Percentiles rank a stretch among this genome's conserved stretches.
phyloP scores from a whole-genome alignment of 2,113 vertebrate species.

The Epinephelus lanceolatus region DNA sequence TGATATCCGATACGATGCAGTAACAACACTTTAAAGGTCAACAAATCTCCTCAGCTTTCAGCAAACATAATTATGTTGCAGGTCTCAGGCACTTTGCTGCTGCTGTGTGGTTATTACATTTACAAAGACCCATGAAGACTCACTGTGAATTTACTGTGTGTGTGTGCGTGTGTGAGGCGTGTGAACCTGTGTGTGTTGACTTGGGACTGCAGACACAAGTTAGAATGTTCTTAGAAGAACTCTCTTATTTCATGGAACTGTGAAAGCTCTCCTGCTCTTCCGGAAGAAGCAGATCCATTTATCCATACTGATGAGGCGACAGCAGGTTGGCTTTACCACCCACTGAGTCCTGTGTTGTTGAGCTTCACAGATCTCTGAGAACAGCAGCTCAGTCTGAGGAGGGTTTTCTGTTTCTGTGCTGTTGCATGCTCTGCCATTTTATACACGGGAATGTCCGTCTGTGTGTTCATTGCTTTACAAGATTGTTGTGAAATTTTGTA shows the following conservation, averaged over 20 bases:
- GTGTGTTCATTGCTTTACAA: not conserved
- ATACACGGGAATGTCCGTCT: not conserved
- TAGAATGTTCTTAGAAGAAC: conserved; percentile 46
- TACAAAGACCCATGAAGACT: not conserved
- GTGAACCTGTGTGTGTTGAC: conserved; percentile 19
- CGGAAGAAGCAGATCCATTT: conserved; percentile 56
- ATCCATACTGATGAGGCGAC: conserved; percentile 47
- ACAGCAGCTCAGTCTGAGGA: conserved; percentile 34
- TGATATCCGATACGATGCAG: conserved; percentile 27
- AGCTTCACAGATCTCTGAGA: conserved; percentile 34
- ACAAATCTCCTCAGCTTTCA: not conserved
- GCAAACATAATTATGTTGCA: conserved; percentile 11
- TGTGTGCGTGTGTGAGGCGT: not conserved
- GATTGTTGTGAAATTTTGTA: not conserved
- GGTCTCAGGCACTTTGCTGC: not conserved
- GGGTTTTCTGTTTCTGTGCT: not conserved
- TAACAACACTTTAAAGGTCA: conserved; percentile 26
- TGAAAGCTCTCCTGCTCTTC: conserved; percentile 37
- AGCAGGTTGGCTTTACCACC: conserved; percentile 54
- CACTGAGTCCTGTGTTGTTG: conserved; percentile 40
- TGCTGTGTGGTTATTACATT: conserved; percentile 22
- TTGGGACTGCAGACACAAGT: not conserved
- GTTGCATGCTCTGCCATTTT: not conserved
- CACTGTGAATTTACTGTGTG: conserved; percentile 2
- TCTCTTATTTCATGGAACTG: conserved; percentile 59